Base-by-base conservation (phyloP, 2,113 vertebrate genomes). In the Triplophysa dalaica region DNA sequence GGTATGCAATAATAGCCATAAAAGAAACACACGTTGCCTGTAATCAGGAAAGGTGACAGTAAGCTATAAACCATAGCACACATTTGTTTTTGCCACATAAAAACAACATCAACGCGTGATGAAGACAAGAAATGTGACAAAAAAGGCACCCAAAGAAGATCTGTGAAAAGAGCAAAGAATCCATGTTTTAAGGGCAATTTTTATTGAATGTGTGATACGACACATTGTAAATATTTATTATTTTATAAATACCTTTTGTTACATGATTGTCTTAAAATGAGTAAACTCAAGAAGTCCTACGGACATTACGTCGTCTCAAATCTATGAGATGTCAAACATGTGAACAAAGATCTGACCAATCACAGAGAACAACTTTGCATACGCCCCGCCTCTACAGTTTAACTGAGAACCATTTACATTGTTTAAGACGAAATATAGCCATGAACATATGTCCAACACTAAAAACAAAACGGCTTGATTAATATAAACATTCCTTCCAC, bases 281-380 rank as follows among this genome's bases (percentile, higher is more conserved):
- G 11, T 50, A 3, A 50, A 50, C 4, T 50, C 33, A 38, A 3
- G 6, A 38, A 38, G 5, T 38, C 3, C 6, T 38, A 45, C 43
- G 11, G 10, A 45, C 43, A 45, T 38, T 38, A 45, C 11, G 0
- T 45, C 43, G 5, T 9, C 43, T 62, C 13, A 62, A 62, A 19
- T 62, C 2, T 3, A 63, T 29, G 4, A 29, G 12, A 58, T 43
- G 38, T 16, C 2, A 38, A 11, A n/a, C 26, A 10, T 3, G 16
- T 12, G 33, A 2, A 7, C 29, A 72, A 29, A 9, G 19, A 13
- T 29, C 50, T 8, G 50, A 75, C 84, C 81, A 82, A 82, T 85
- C 62, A 38, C 38, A 16, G 64, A 14, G 11, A 5, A 4, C 1
- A 24, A 2, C 75, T 81, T 83, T 72, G 21, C 81, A 85, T 79